Percentiles rank a stretch among this genome's conserved stretches.
These are phyloP conservation scores for Hippocampus mohnikei DNA, from an alignment of 2,113 vertebrate genomes.

Conservation along the genomic window DNA sequence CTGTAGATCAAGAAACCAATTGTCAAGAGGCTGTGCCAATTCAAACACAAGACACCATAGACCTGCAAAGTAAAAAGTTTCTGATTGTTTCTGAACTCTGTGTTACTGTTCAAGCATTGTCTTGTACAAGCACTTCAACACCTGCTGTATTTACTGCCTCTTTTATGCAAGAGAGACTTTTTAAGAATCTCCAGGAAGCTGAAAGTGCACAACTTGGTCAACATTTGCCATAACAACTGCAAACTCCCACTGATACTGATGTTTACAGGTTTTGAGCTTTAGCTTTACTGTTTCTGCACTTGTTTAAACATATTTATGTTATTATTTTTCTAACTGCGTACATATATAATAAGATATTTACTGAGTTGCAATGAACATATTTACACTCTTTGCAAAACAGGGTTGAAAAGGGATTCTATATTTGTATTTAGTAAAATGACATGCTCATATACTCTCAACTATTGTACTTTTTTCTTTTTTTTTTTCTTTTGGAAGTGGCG, in stretches of 20 bases:
- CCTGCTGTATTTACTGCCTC: not conserved
- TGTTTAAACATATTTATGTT: constrained; percentile 1
- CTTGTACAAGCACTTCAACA: not conserved
- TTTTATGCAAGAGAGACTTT: not conserved
- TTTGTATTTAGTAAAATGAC: not conserved
- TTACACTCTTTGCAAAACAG: not conserved
- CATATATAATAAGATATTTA: not conserved
- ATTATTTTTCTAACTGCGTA: not conserved
- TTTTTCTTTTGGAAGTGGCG: not conserved
- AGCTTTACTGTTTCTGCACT: constrained; percentile 8
- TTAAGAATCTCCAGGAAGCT: not conserved
- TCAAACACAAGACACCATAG: not conserved
- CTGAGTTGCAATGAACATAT: not conserved
- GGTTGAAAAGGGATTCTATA: constrained; percentile 1
- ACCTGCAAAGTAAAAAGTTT: not conserved
- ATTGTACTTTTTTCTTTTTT: not conserved
- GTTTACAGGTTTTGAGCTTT: constrained; percentile 52
- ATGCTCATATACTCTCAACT: not conserved
- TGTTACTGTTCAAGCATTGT: not conserved
- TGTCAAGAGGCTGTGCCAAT: not conserved
- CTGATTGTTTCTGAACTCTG: constrained; percentile 1
- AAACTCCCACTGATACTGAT: constrained; percentile 21
- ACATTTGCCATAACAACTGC: constrained; percentile 26
- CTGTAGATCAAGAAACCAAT: too few relatives aligned
- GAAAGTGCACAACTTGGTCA: not conserved